Base-by-base conservation (phyloP, 2,113 vertebrate species). In the Aviceda subcristata region DNA sequence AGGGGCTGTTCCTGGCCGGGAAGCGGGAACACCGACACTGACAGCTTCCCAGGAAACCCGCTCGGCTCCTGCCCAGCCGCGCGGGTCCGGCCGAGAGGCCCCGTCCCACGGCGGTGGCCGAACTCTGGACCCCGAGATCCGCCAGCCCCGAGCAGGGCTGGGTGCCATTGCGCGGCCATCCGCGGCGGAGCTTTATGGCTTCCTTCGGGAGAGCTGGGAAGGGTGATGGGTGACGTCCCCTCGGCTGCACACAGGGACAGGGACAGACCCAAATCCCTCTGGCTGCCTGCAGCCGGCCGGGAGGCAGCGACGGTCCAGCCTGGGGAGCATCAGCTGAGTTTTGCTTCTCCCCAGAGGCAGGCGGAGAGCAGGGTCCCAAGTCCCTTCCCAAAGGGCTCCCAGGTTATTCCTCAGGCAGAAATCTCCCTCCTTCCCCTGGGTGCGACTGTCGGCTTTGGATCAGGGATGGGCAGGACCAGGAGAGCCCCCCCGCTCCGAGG, bases 391-490 rank as follows among this genome's bases (percentile, higher is more conserved):
- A 83, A 64, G 53, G 13, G 14, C 23, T 26, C 41, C 16, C 0
- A 13, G 34, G 30, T 84, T 48, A 45, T 46, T 64, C 26, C 59
- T 32, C 21, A 2, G 21, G 17, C 45, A 81, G 64, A 77, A 94
- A 63, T 29, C 38, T 63, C 60, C 38, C 53, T 88, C 57, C 15
- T 93, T 45, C 24, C 18, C 66, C 30, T 5, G 5, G 9, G 6
- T 36, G 15, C 1, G 3, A 15, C n/a, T 29, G 2, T 29, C 1
- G 0, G n/a, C 29, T 79, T 63, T 0, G 0, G 45, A 5, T 48
- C 72, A 48, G 72, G 13, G 68, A 30, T 46, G 48, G 63, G 32
- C 36, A 95, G 63, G 30, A 21, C 15, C 10, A 6, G n/a, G 27
- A 51, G 23, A 83, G 15, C 1, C 16, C 1, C 16, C 57, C 62